Percentiles rank a stretch among this genome's conserved stretches.
Evolutionary conservation across 2,888 invertebrate genomes (phyloP).

Genomic region (Asteroscopus sphinx): DNA sequence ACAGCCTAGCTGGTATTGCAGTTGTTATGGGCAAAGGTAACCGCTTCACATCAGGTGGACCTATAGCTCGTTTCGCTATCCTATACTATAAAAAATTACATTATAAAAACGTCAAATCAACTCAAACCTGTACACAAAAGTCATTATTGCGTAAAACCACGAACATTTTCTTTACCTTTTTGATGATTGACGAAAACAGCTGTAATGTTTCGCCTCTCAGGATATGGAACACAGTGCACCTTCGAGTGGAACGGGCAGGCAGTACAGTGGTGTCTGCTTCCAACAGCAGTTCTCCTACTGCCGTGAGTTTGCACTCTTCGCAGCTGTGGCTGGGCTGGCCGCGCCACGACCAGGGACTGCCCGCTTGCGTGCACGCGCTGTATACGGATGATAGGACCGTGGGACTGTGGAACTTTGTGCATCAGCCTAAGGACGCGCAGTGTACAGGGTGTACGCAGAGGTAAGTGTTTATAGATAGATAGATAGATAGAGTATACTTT

Average conservation of each 20-base stretch:
- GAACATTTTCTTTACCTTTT: no score
- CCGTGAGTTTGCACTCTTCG: slow-evolving; percentile 71
- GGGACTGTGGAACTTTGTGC: slow-evolving; percentile 96
- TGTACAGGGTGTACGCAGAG: slow-evolving; percentile 95
- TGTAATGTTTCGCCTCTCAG: slow-evolving; percentile 59
- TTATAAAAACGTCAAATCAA: no score
- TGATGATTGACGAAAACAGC: no score
- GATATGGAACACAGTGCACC: slow-evolving; percentile 91
- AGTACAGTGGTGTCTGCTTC: slow-evolving; percentile 60
- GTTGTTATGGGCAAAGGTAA: no score
- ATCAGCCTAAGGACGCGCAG: slow-evolving; percentile 90
- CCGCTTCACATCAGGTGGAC: no score
- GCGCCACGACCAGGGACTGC: slow-evolving; percentile 81
- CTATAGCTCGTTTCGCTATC: no score
- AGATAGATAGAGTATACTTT: no score
- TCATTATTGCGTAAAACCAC: no score
- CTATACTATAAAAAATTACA: no score
- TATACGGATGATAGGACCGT: slow-evolving; percentile 93
- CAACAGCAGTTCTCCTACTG: slow-evolving; percentile 67
- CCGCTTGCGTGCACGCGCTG: slow-evolving; percentile 95
- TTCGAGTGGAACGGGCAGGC: slow-evolving; percentile 90
- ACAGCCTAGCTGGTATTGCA: no score
- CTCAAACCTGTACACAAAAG: no score
- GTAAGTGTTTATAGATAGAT: slow-evolving; percentile 81
- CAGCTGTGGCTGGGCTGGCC: slow-evolving; percentile 78